Evolutionary conservation across 2,797 vertebrate genomes (phyloP).

Genomic region (Sphaeramia orbicularis): DNA sequence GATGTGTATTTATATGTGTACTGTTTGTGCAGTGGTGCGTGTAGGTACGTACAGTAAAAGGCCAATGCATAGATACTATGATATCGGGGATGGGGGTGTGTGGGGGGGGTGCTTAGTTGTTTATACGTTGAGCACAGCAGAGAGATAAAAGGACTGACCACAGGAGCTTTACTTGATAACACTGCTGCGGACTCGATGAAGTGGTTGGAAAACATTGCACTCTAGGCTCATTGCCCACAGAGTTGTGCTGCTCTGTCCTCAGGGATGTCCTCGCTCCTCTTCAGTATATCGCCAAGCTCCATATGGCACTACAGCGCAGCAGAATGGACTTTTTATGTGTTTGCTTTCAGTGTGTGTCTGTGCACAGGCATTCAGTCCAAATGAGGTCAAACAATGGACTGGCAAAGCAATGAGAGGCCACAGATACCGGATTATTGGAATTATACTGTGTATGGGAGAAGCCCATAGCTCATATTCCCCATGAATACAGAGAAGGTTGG

Average conservation of each 20-base stretch:
- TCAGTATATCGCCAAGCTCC: conserved; percentile 30
- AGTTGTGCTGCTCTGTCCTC: conserved; percentile 44
- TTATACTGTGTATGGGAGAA: background rate
- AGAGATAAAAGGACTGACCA: conserved; percentile 41
- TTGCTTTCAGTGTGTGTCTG: conserved; percentile 18
- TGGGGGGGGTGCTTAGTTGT: too few relatives aligned
- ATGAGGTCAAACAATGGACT: conserved; percentile 51
- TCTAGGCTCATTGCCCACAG: conserved; percentile 45
- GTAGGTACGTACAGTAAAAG: conserved; percentile 2
- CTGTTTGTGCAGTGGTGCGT: conserved; percentile 23
- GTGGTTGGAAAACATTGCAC: conserved; percentile 46
- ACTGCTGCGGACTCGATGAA: conserved; percentile 35
- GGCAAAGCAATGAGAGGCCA: conserved; percentile 21
- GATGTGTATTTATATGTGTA: background rate
- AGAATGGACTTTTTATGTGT: conserved; percentile 36
- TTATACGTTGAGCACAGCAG: conserved; percentile 15
- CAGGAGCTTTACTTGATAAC: conserved; percentile 33
- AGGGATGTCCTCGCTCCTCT: conserved; percentile 41
- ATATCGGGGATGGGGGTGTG: too few relatives aligned
- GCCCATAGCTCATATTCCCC: conserved; percentile 22
- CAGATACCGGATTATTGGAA: conserved; percentile 6
- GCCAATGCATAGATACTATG: conserved; percentile 6
- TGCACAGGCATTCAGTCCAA: background rate
- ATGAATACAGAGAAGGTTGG: conserved; percentile 34
- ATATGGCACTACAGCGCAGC: conserved; percentile 47